Base-by-base conservation (phyloP, 2,888 invertebrate species). In the Aspidapion aeneum region DNA sequence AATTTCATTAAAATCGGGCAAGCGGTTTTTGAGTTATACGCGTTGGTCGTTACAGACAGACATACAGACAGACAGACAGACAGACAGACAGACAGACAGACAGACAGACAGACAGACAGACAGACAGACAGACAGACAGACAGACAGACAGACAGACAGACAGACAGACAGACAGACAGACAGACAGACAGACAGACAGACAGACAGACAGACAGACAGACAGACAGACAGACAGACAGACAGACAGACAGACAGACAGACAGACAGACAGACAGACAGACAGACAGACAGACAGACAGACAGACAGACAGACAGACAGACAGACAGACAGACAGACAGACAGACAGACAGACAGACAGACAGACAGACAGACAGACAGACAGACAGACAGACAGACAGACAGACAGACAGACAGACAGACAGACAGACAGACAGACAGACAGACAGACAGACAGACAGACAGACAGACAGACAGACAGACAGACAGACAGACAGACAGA, bases 61-160 rank as follows among this genome's bases (percentile, higher is more conserved):
- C n/a, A n/a, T n/a, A n/a, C n/a, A n/a, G n/a, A n/a, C n/a, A n/a
- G n/a, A n/a, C 59, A n/a, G n/a, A n/a, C n/a, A n/a, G n/a, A n/a
- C n/a, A n/a, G n/a, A n/a, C n/a, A n/a, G n/a, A n/a, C n/a, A 54
- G 59, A 59, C 59, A 59, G 59, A 54, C 59, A 59, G 59, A 59
- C 59, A 54, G 59, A 54, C 59, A 59, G 59, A 59, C 59, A 59
- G 59, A 54, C 59, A 54, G 59, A 59, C 59, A 59, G 59, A 54
- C 59, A 59, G 59, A 59, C 59, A 54, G 59, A 54, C 59, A 59
- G 59, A 59, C 59, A 59, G 59, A n/a, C n/a, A n/a, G n/a, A n/a
- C n/a, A n/a, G n/a, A n/a, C n/a, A n/a, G n/a, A n/a, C n/a, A n/a
- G n/a, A n/a, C n/a, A n/a, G n/a, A n/a, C n/a, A n/a, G n/a, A n/a